Evolutionary conservation across 2,797 vertebrate species (phyloP), one percentile per base, ranked within the genome.

Genomic region (Silurus aristotelis): DNA sequence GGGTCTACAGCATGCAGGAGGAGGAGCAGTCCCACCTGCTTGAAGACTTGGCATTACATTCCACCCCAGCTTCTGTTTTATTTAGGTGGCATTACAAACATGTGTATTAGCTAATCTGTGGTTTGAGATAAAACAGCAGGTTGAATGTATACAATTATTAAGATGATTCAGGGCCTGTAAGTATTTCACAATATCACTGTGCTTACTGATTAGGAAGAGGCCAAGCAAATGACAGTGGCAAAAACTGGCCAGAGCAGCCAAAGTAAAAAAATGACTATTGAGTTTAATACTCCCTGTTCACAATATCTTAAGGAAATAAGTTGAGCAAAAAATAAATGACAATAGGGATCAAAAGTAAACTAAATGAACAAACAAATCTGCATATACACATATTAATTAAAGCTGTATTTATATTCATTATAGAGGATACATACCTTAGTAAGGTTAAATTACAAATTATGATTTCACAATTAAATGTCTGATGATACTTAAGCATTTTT

Each of bases 51-150:
- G 83, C 76, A 84, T 81, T 81, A 66, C 87, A 89, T 58, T 38
- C 78, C 60, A 84, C 71, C 56, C 43, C 14, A 48, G 70, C 86
- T 88, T 89, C 84, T 89, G 84, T 90, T 91, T 90, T 87, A 88
- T 89, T 89, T 87, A 81, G 60, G 87, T 91, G 89, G 91, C 89
- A 90, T 89, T 52, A 87, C 80, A 83, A 89, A 66, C 1, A 86
- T 88, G 86, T 91, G 83, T 83, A 93, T 94, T 93, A 86, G 91
- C 86, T 89, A 82, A 84, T 87, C 72, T 86, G 75, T n/a, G 87
- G 91, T 87, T 63, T 64, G 68, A 87, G 89, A 82, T 82, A 84
- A 88, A 89, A 83, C 84, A 73, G 58, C 85, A 87, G 75, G 82
- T 85, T 87, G 89, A 91, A 89, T 86, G 89, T 90, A 88, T 90